Evolutionary conservation across 2,888 invertebrate species (phyloP).

Genomic region (Catocala sponsa): DNA sequence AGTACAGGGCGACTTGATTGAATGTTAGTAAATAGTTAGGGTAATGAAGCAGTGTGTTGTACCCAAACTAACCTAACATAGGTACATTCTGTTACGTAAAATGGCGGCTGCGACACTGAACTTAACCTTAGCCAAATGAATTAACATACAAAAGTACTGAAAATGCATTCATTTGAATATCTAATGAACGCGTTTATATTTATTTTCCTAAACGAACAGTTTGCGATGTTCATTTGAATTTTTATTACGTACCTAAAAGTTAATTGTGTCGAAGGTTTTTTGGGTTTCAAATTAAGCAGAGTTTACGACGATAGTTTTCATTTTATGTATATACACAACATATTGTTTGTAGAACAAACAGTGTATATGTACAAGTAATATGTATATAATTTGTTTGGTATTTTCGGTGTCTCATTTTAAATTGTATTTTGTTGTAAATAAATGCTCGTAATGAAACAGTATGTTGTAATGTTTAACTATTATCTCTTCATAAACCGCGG

Average conservation of each 20-base stretch:
- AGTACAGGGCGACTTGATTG: no score
- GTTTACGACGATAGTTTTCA: slow-evolving; percentile 43
- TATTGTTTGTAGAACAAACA: slow-evolving; percentile 4
- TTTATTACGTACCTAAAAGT: slow-evolving; percentile 55
- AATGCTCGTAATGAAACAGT: no score
- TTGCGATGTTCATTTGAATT: slow-evolving; percentile 62
- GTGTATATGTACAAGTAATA: neutral
- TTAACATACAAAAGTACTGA: slow-evolving; percentile 86
- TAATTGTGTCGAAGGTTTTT: slow-evolving; percentile 48
- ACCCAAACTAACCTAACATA: no score
- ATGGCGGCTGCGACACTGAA: slow-evolving; percentile 79
- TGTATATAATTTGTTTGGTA: no score
- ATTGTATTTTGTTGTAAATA: no score
- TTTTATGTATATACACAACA: slow-evolving; percentile 14
- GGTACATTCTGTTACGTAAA: slow-evolving; percentile 64
- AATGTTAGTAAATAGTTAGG: no score
- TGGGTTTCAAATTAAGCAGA: slow-evolving; percentile 46
- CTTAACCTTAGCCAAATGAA: slow-evolving; percentile 81
- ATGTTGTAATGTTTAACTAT: no score
- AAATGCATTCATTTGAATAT: slow-evolving; percentile 81
- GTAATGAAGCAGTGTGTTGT: no score
- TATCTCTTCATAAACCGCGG: slow-evolving; percentile 56
- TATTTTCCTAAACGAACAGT: slow-evolving; percentile 64
- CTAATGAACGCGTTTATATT: slow-evolving; percentile 69
- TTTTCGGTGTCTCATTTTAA: no score